Percentiles rank a stretch among this genome's conserved stretches.
phyloP scores from a whole-genome alignment of 2,113 vertebrate species.

The Mystacornis crossleyi region DNA sequence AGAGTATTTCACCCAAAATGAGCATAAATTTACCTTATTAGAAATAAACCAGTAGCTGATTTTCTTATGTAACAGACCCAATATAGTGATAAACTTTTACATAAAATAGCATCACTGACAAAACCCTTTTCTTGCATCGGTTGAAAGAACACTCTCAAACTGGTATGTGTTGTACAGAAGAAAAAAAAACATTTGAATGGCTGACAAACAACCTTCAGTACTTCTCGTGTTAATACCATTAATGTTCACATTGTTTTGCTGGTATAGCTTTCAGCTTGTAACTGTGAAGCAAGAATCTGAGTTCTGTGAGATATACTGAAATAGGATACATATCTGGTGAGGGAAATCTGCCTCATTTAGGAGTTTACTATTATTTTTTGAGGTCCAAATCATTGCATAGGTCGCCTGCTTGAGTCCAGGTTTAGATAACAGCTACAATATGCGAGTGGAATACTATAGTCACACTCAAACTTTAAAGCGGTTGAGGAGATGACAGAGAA shows the following conservation, averaged over 20 bases:
- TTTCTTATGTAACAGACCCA: not conserved
- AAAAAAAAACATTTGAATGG: not conserved
- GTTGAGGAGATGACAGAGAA: not conserved
- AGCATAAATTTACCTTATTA: not conserved
- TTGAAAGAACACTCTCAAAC: not conserved
- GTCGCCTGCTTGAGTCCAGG: not conserved
- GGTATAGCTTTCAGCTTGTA: not conserved
- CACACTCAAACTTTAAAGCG: accelerated
- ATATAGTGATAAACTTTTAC: not conserved
- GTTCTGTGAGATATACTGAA: not conserved
- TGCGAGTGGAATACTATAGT: not conserved
- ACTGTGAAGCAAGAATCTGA: not conserved
- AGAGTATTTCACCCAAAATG: not conserved
- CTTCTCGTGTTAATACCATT: not conserved
- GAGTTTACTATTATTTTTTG: not conserved
- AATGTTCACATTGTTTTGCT: not conserved
- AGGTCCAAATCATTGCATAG: not conserved
- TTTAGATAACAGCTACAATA: not conserved
- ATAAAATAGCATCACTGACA: not conserved
- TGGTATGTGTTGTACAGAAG: not conserved
- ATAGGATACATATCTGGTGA: not conserved
- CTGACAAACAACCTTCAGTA: not conserved
- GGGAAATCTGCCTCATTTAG: not conserved
- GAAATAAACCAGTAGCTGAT: not conserved
- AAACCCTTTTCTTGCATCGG: not conserved